Percentiles rank a stretch among this genome's conserved stretches.
These are phyloP conservation scores for Hemicentrotus pulcherrimus DNA, from an alignment of 35 echinoderm and acorn worm species.

Conservation along the genomic window DNA sequence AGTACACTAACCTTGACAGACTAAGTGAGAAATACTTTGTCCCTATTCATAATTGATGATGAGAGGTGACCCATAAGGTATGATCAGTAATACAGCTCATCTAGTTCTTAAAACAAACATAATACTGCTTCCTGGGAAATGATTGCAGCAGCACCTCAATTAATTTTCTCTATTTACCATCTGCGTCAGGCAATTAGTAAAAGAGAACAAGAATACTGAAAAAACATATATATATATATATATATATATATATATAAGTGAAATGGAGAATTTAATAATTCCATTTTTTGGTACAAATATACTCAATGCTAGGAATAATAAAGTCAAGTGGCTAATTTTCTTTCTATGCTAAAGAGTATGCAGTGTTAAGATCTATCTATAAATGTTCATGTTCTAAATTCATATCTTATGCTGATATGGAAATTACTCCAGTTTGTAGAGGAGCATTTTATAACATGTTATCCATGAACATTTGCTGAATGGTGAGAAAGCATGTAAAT, in stretches of 20 bases:
- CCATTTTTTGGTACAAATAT: too few species aligned
- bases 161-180: background rate
- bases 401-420: background rate
- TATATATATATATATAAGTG: background rate
- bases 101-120: background rate
- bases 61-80: background rate
- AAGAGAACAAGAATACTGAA: too few species aligned
- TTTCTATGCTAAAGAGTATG: background rate
- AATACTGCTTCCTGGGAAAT: too few species aligned
- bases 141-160: too few species aligned
- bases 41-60: background rate
- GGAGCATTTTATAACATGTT: background rate
- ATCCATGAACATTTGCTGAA: too few species aligned
- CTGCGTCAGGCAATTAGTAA: background rate
- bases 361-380: background rate
- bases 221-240: too few species aligned
- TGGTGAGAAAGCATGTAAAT: too few species aligned
- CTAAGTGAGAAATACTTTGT: background rate
- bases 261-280: background rate
- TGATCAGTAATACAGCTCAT: background rate
- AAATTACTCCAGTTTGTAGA: background rate
- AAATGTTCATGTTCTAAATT: background rate
- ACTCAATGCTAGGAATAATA: too few species aligned
- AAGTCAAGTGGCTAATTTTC: too few species aligned
- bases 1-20: background rate